These are phyloP conservation scores for Panthera leo DNA, from an alignment of 2,113 vertebrate genomes.

Conservation along the genomic window DNA sequence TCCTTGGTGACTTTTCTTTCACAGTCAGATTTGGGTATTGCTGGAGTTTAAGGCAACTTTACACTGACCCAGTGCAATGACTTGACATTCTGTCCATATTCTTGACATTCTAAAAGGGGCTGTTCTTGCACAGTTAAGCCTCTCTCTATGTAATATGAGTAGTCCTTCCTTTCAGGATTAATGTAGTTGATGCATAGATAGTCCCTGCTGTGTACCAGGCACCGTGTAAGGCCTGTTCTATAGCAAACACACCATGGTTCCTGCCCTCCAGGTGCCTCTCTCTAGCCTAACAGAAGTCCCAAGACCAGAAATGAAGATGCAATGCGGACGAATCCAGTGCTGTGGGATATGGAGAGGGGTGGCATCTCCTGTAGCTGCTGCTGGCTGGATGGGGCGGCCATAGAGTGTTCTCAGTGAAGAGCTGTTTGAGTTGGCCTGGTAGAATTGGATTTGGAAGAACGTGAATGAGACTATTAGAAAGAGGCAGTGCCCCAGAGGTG, in stretches of 20 bases:
- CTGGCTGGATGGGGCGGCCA: not conserved
- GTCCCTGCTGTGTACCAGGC: not conserved
- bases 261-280: not conserved
- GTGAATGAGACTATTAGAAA: not conserved
- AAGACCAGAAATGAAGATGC: not conserved
- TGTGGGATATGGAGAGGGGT: not conserved
- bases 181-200: fast-evolving
- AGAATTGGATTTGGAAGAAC: not conserved
- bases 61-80: not conserved
- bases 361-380: not conserved
- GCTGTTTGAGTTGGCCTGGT: not conserved
- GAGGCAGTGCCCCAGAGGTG: not conserved
- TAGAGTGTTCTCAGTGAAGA: not conserved
- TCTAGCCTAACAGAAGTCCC: not conserved
- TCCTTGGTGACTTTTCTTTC: not conserved
- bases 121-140: not conserved
- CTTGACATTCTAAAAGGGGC: not conserved
- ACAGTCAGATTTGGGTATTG: not conserved
- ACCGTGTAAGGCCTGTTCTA: not conserved
- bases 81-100: not conserved
- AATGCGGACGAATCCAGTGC: not conserved
- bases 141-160: not conserved
- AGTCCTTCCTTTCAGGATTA: not conserved
- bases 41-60: not conserved
- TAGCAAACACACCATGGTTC: not conserved